phyloP scores from a whole-genome alignment of 2,888 invertebrate species.

The Hydrotaea cyrtoneurina region DNA sequence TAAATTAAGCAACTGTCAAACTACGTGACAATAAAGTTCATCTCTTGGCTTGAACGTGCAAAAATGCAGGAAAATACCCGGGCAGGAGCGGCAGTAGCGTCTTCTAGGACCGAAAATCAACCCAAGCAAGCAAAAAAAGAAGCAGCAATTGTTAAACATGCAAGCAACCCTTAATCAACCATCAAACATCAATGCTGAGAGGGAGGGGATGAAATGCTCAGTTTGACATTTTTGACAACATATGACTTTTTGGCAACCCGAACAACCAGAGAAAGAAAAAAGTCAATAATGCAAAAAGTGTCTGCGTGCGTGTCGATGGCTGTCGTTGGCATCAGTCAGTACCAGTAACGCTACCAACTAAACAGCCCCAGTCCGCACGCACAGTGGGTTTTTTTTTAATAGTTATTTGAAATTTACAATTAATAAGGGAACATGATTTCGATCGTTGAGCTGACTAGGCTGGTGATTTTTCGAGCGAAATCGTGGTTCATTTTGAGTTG shows the following conservation, averaged over 20 bases:
- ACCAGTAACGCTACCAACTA: neutral
- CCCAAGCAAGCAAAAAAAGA: constrained; percentile 26
- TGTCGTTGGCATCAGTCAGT: constrained; percentile 14
- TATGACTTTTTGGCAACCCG: constrained; percentile 55
- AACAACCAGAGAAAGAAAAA: constrained; percentile 12
- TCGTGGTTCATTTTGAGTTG: no score
- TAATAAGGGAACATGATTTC: no score
- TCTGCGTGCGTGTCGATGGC: neutral
- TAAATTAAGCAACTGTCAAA: constrained; percentile 67
- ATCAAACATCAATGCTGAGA: neutral
- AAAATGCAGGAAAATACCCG: constrained; percentile 52
- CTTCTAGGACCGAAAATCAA: neutral
- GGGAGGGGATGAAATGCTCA: neutral
- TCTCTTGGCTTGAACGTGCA: constrained; percentile 61
- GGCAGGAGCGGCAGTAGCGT: neutral
- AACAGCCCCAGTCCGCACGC: neutral
- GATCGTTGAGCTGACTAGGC: no score
- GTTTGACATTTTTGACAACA: constrained; percentile 68
- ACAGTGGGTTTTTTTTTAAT: no score
- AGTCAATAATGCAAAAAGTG: constrained; percentile 53
- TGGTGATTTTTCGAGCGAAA: no score
- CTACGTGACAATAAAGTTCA: constrained; percentile 68
- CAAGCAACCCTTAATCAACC: constrained; percentile 20
- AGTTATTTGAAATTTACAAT: no score
- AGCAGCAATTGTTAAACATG: constrained; percentile 27